Base-by-base conservation (phyloP, 2,888 invertebrate genomes). In the Lutraria lutraria region DNA sequence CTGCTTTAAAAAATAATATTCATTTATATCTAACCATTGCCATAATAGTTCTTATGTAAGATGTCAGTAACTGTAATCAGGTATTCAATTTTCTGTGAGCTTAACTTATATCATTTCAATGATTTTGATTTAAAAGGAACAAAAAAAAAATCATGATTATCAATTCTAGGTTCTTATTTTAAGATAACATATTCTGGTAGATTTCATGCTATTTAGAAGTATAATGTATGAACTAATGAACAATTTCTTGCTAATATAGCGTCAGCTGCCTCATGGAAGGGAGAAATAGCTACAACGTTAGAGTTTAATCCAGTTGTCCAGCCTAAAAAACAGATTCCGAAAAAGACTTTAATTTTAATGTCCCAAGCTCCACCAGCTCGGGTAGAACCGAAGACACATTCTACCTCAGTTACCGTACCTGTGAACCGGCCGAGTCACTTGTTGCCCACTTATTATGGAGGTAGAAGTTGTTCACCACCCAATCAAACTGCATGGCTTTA, bases 401-500 rank as follows among this genome's bases (percentile, higher is more conserved):
- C 53, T 79, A 85, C 85, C 56, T 79, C 56, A 13, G 43, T 85
- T 4, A 80, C 80, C 21, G 80, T 85, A 54, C 85, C 85, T n/a
- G 60, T 79, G 80, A 80, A 80, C 31, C 85, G 60, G n/a, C 60
- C 13, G n/a, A 21, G 56, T 60, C 16, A 21, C 16, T 54, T 25
- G 3, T 43, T 80, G 21, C 60, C 80, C 60, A 87, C 12, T 76
- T 76, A 76, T 76, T 34, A 19, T 34, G 76, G 76, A 76, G 76
- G 76, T 76, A 76, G 31, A 76, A 76, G 76, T 81, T 54, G 16
- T 52, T 19, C 60, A 29, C 87, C 83, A 80, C 82, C 82, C 81
- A 81, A 68, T 60, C 43, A 21, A 76, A 19, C 31, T 81, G 84
- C 88, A 84, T 88, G 88, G 81, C 88, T 85, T 81, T 88, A 88